A percentile compares a stretch with the other conserved stretches of the same genome.
phyloP scores from a whole-genome alignment of 2,797 vertebrate genomes.

The Myotis findleyi region DNA sequence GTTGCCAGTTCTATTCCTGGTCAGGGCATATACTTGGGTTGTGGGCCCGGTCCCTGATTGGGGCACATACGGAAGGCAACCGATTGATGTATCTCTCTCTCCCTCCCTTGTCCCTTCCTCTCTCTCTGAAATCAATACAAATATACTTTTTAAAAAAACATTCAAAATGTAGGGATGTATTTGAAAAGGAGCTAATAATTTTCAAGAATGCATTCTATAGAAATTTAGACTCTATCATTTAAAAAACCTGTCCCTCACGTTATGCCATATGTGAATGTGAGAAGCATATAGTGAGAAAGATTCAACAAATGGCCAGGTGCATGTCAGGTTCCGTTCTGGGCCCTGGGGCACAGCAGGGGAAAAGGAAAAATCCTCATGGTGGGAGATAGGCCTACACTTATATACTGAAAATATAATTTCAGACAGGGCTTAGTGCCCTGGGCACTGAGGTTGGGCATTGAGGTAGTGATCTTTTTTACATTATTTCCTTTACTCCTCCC shows the following conservation, averaged over 20 bases:
- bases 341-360: background rate
- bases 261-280: background rate
- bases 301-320: background rate
- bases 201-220: background rate
- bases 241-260: background rate
- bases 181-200: background rate
- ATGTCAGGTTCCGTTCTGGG: background rate
- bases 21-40: too few relatives aligned
- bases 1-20: too few relatives aligned
- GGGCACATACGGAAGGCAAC: too few relatives aligned
- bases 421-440: background rate
- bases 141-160: too few relatives aligned
- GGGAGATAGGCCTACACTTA: background rate
- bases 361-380: background rate
- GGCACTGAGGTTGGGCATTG: background rate
- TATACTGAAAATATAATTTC: background rate
- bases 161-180: background rate
- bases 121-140: too few relatives aligned
- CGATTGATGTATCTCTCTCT: too few relatives aligned
- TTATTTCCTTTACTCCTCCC: background rate
- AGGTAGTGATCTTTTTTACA: background rate
- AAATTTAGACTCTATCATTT: background rate
- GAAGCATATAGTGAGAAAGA: background rate
- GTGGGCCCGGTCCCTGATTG: too few relatives aligned
- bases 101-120: too few relatives aligned